Conservation (phyloP, 2,888 invertebrate species). For the Magallana nippona region DNA sequence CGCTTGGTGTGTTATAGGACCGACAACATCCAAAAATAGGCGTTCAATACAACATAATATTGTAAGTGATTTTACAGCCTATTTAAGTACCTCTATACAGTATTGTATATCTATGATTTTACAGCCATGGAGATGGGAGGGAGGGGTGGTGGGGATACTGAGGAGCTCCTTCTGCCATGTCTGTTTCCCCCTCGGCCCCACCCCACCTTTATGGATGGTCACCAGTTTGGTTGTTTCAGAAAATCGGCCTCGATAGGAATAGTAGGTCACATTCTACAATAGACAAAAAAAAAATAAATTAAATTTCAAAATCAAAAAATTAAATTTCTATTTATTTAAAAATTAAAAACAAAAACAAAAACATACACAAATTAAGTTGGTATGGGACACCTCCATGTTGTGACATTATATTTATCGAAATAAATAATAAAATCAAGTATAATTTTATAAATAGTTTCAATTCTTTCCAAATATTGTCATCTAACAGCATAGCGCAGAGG, state of each 20-base stretch:
- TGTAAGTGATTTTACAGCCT: conserved; percentile 11
- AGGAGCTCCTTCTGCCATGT: conserved; percentile 75
- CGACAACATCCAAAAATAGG: too few relatives aligned
- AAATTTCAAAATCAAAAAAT: neutral
- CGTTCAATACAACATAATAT: too few relatives aligned
- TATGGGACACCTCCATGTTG: too few relatives aligned
- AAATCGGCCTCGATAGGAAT: conserved; percentile 75
- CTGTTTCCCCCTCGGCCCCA: conserved; percentile 74
- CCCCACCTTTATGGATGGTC: conserved; percentile 73
- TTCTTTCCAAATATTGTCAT: too few relatives aligned
- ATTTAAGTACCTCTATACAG: conserved; percentile 69
- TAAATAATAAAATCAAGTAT: too few relatives aligned
- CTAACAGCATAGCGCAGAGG: too few relatives aligned
- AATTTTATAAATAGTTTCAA: too few relatives aligned
- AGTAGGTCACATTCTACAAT: conserved; percentile 75
- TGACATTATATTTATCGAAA: too few relatives aligned
- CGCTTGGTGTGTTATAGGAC: too few relatives aligned
- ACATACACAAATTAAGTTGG: neutral
- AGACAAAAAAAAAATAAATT: conserved; percentile 3
- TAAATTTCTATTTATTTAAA: neutral
- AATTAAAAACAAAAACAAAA: neutral
- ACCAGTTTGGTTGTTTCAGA: conserved; percentile 73
- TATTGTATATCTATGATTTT: conserved; percentile 76
- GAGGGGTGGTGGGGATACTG: conserved; percentile 73
- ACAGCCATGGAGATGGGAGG: conserved; percentile 74